Percentiles rank a stretch among this genome's conserved stretches.
Evolutionary conservation across 2,113 vertebrate species (phyloP).

Genomic region (Phrynosoma blainvillii): DNA sequence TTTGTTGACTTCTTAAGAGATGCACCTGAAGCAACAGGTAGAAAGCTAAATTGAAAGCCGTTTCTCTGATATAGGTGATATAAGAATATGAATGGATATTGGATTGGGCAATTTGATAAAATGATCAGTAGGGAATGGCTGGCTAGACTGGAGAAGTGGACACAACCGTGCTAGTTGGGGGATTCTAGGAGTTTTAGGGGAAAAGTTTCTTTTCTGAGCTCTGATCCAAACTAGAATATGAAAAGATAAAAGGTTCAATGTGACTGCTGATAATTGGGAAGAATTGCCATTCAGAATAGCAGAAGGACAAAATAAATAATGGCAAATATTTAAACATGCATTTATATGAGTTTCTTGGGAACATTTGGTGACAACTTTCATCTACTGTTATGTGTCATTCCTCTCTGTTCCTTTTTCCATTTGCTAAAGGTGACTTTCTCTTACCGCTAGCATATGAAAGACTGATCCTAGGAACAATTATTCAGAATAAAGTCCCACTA

Average conservation of each 20-base stretch:
- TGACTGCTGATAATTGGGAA: neutral
- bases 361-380: neutral
- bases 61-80: neutral
- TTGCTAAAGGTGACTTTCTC: neutral
- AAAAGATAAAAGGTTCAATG: neutral
- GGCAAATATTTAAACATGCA: neutral
- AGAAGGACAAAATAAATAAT: neutral
- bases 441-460: neutral
- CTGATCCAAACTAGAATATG: neutral
- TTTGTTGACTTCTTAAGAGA: conserved; percentile 96
- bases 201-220: neutral
- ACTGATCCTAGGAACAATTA: neutral
- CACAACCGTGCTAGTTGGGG: neutral
- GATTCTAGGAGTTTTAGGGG: neutral
- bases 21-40: conserved; percentile 87
- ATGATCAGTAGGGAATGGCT: neutral
- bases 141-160: neutral
- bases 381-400: neutral
- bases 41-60: conserved; percentile 12
- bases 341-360: neutral
- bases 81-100: neutral
- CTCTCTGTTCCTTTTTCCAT: neutral
- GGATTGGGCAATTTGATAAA: neutral
- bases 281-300: neutral
- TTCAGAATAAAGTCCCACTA: neutral